Evolutionary conservation across 92 coral and sea anemone species (phyloP).

Genomic region (Zoanthus gigantus): DNA sequence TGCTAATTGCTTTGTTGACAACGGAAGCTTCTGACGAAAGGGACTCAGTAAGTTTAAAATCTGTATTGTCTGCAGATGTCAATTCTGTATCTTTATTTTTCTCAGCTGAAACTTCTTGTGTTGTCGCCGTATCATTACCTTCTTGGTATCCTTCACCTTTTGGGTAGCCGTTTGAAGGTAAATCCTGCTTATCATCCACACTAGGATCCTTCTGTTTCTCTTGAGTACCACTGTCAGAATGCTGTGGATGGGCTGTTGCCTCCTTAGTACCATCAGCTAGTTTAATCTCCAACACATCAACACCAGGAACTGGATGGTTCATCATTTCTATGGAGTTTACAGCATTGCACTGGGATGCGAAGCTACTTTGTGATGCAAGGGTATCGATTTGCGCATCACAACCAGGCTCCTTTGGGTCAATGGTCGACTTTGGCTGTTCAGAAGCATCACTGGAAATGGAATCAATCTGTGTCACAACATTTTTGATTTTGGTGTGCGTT

Average conservation of each 20-base stretch:
- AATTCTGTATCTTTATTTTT: background rate
- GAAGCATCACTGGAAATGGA: conserved; percentile 10
- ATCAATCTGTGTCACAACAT: background rate
- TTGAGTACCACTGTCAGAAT: conserved; percentile 33
- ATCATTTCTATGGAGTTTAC: conserved; percentile 65
- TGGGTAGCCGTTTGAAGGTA: background rate
- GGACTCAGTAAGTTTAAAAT: background rate
- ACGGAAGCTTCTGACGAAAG: background rate
- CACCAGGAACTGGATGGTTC: conserved; percentile 69
- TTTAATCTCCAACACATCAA: conserved; percentile 89
- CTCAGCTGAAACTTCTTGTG: background rate
- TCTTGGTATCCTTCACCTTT: background rate
- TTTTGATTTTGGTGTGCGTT: background rate
- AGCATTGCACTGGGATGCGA: conserved; percentile 67
- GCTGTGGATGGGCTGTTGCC: conserved; percentile 88
- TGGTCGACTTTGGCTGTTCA: background rate
- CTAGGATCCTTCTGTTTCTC: background rate
- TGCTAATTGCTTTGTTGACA: background rate
- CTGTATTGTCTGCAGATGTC: background rate
- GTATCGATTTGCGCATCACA: conserved; percentile 17
- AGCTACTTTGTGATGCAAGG: conserved; percentile 26
- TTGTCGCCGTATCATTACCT: conserved; percentile 3
- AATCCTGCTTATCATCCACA: background rate
- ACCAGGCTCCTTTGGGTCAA: conserved; percentile 29
- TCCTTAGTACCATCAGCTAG: conserved; percentile 86